Percentiles rank a stretch among this genome's conserved stretches.
These are phyloP conservation scores for Parazoanthus darwini DNA, from an alignment of 92 coral and sea anemone genomes.

Conservation along the genomic window DNA sequence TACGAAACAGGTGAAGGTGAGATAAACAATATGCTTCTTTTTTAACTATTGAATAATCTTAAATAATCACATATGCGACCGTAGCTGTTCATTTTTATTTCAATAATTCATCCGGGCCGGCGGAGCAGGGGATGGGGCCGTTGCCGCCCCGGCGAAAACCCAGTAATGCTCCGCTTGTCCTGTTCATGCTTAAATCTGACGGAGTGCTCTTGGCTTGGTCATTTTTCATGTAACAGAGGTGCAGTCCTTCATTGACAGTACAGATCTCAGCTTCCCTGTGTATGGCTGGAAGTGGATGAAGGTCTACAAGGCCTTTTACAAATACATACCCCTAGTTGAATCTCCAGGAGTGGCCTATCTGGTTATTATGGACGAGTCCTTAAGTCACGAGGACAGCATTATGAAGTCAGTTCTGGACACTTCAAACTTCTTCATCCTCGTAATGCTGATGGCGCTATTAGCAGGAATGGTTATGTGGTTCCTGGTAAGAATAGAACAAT, in stretches of 20 bases:
- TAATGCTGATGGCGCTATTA: constrained; percentile 55
- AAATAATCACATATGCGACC: not conserved
- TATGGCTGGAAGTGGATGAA: constrained; percentile 83
- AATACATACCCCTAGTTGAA: constrained; percentile 71
- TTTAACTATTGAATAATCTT: too few relatives aligned
- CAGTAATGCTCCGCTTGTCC: too few relatives aligned
- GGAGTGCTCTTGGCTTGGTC: not conserved
- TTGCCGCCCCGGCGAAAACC: too few relatives aligned
- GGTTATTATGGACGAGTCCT: constrained; percentile 53
- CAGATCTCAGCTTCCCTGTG: constrained; percentile 75
- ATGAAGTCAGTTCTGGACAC: constrained; percentile 52
- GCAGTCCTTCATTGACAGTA: not conserved
- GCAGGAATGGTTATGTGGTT: constrained; percentile 78
- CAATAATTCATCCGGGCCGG: not conserved
- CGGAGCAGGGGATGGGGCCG: too few relatives aligned
- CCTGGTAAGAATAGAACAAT: constrained; percentile 55
- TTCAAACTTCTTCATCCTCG: constrained; percentile 60
- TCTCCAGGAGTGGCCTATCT: constrained; percentile 81
- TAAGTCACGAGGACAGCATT: constrained; percentile 48
- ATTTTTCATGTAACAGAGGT: not conserved
- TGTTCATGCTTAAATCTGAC: not conserved
- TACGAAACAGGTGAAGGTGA: too few relatives aligned
- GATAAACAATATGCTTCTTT: too few relatives aligned
- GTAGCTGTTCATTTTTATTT: not conserved
- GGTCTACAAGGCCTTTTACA: constrained; percentile 49